Evolutionary conservation across 2,113 vertebrate species (phyloP).

Genomic region (Myocastor coypus): DNA sequence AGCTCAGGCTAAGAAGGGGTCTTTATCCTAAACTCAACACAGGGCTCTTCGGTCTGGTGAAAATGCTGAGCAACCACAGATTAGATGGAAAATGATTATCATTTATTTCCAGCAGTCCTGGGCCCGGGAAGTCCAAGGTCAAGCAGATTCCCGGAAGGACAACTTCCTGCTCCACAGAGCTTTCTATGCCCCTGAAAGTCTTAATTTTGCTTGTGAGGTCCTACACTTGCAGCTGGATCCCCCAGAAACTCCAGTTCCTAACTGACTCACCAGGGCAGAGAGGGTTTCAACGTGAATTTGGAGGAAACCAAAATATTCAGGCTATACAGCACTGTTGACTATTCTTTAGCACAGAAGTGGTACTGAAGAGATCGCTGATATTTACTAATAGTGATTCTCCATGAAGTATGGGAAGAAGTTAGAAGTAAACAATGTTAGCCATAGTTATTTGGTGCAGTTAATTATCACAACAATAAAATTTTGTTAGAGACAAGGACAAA

Average conservation of each 20-base stretch:
- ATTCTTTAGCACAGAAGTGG: neutral
- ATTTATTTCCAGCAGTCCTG: neutral
- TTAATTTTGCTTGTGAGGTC: neutral
- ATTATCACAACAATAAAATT: neutral
- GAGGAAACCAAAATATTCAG: neutral
- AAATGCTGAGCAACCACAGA: neutral
- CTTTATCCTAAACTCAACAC: conserved; percentile 4
- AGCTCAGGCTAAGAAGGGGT: neutral
- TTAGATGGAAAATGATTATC: neutral
- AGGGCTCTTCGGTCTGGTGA: neutral
- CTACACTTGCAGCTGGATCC: neutral
- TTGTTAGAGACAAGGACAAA: neutral
- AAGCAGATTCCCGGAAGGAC: neutral
- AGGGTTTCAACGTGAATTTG: neutral
- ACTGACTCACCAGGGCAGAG: neutral
- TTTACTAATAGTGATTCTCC: neutral
- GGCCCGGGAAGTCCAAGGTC: neutral
- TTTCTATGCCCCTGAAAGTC: neutral
- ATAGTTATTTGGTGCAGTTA: neutral
- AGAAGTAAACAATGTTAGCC: neutral
- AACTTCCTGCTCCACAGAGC: neutral
- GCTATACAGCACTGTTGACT: neutral
- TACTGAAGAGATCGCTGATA: neutral
- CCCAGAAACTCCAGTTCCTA: neutral
- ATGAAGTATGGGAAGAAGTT: neutral